phyloP scores from a whole-genome alignment of 2,113 vertebrate species.

The Paedocypris sp. region DNA sequence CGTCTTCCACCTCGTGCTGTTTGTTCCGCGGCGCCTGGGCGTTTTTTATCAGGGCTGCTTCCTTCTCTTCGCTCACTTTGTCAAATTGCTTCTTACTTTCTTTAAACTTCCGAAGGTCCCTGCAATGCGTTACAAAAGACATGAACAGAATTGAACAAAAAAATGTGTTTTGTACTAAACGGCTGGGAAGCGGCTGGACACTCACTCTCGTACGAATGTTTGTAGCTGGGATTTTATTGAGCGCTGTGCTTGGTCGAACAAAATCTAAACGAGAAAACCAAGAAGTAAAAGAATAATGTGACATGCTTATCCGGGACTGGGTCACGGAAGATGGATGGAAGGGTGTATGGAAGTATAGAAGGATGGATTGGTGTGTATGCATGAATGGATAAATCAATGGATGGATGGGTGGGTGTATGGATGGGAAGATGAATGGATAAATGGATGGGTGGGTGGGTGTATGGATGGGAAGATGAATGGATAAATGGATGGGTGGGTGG shows the following conservation, averaged over 20 bases:
- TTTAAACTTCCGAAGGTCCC: slow-evolving; percentile 94
- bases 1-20: slow-evolving; percentile 92
- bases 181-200: slow-evolving; percentile 26
- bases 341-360: too few species aligned
- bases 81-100: slow-evolving; percentile 98
- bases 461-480: too few species aligned
- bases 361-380: too few species aligned
- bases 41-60: slow-evolving; percentile 86
- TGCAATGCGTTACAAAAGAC: slow-evolving; percentile 44
- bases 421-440: too few species aligned
- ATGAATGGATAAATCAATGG: too few species aligned
- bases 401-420: too few species aligned
- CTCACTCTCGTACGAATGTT: slow-evolving; percentile 95
- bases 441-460: too few species aligned
- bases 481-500: too few species aligned
- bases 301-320: too few species aligned
- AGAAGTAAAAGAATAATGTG: neutral
- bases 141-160: neutral
- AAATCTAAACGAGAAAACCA: slow-evolving; percentile 71
- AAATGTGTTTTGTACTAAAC: neutral
- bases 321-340: too few species aligned
- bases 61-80: slow-evolving; percentile 97
- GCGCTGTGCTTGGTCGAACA: slow-evolving; percentile 95
- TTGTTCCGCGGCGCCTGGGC: slow-evolving; percentile 92
- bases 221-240: slow-evolving; percentile 94